Percentiles rank a stretch among this genome's conserved stretches.
phyloP scores from a whole-genome alignment of 1,140 invertebrate genomes.

The Phymorhynchus buccinoides region DNA sequence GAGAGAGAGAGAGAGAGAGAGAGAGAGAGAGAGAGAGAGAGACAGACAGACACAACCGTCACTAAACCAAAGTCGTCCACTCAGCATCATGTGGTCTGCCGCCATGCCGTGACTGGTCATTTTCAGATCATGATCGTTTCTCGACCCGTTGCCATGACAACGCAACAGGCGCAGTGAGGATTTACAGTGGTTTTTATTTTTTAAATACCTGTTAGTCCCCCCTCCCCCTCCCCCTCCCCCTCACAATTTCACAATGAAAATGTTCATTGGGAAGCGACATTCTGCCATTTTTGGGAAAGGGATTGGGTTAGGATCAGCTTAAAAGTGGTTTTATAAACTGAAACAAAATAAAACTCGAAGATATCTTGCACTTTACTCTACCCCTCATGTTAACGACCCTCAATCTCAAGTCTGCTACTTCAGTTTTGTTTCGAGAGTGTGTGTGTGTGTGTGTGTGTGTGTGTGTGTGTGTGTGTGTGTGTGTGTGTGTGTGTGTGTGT shows the following conservation, averaged over 20 bases:
- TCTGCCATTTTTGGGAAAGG: too few species aligned
- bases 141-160: background rate
- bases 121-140: background rate
- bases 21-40: background rate
- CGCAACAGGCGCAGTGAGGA: background rate
- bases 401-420: too few species aligned
- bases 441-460: background rate
- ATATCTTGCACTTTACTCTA: too few species aligned
- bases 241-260: too few species aligned
- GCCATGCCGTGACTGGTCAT: background rate
- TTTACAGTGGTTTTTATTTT: background rate
- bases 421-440: background rate
- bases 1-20: background rate
- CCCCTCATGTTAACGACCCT: too few species aligned
- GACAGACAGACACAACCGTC: background rate
- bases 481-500: background rate
- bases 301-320: too few species aligned
- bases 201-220: background rate
- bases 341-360: too few species aligned
- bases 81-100: too few species aligned
- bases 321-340: too few species aligned
- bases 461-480: background rate
- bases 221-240: too few species aligned
- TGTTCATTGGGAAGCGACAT: too few species aligned
- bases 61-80: too few species aligned